Base-by-base conservation (phyloP, 2,888 invertebrate genomes). In the Polietes domitor region DNA sequence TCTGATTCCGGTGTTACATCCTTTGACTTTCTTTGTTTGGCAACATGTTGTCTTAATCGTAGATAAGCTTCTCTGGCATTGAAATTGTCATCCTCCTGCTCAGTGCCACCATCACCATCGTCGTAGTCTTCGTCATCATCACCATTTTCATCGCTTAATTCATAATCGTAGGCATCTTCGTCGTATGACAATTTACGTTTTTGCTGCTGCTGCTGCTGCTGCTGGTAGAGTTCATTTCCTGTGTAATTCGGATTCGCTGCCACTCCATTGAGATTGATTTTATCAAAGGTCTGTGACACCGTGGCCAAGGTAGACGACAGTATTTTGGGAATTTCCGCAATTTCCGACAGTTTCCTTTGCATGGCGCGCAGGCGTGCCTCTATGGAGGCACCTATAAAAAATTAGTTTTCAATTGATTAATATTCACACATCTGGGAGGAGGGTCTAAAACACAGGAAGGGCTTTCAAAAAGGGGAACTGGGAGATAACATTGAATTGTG, bases 271-370 rank as follows among this genome's bases (percentile, higher is more conserved):
- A 87, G 68, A 24, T 88, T 85, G 37, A 92, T 86, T 80, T 88
- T 88, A 21, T 90, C 91, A 86, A 92, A 92, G 15, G 90, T 92
- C 80, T 91, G 91, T 15, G 92, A 90, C 1, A 92, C 92, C 0
- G 92, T 90, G 86, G 90, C 91, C 84, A 92, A 86, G 2, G 92
- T 92, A 1, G 92, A 92, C 78, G 89, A 90, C 0, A 92, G 87
- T 26, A 92, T 90, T 85, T 89, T 89, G 2, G 92, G 92, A 82
- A 92, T 92, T 85, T 92, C 91, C 28, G 92, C 92, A 43, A 92
- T 92, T 88, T 92, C 92, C 26, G 92, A 90, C 15, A 92, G 80
- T 77, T 92, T 92, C n/a, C 91, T 89, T 81, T 92, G 92, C 92
- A 92, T 91, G 77, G 89, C 91, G 50, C 89, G 86, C 19, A 92